These are phyloP conservation scores for Atractosteus spatula DNA, from an alignment of 2,113 vertebrate species.

Conservation along the genomic window DNA sequence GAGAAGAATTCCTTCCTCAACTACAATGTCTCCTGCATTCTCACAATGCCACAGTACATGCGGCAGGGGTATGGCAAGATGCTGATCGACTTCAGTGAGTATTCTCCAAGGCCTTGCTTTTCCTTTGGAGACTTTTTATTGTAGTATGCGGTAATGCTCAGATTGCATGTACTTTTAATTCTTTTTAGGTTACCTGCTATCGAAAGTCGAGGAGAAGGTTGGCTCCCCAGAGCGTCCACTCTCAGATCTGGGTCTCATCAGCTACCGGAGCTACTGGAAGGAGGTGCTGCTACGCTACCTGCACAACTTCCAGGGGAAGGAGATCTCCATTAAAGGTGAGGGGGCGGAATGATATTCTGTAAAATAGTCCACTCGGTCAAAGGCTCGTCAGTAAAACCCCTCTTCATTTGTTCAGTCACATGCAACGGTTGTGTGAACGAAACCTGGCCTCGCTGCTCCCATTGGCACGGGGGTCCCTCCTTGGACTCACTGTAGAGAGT, in stretches of 20 bases:
- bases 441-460: too few relatives aligned
- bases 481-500: too few relatives aligned
- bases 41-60: conserved; percentile 99
- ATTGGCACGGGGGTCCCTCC: too few relatives aligned
- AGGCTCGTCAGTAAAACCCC: too few relatives aligned
- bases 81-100: conserved; percentile 99
- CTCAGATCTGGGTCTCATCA: conserved; percentile 94
- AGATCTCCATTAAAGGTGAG: conserved; percentile 97
- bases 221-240: conserved; percentile 93
- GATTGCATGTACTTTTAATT: neutral
- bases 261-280: conserved; percentile 99
- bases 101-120: neutral
- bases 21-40: conserved; percentile 97
- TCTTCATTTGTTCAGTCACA: too few relatives aligned
- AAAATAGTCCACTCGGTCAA: neutral
- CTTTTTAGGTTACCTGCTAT: conserved; percentile 86
- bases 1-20: conserved; percentile 99
- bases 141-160: neutral
- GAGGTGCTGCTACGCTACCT: conserved; percentile 93
- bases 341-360: neutral
- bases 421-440: too few relatives aligned
- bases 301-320: conserved; percentile 96
- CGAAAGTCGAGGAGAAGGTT: conserved; percentile 96
- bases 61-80: conserved; percentile 97
- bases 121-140: neutral